Percentiles rank a stretch among this genome's conserved stretches.
These are phyloP conservation scores for Pheosia gnoma DNA, from an alignment of 2,888 invertebrate species.

Conservation along the genomic window DNA sequence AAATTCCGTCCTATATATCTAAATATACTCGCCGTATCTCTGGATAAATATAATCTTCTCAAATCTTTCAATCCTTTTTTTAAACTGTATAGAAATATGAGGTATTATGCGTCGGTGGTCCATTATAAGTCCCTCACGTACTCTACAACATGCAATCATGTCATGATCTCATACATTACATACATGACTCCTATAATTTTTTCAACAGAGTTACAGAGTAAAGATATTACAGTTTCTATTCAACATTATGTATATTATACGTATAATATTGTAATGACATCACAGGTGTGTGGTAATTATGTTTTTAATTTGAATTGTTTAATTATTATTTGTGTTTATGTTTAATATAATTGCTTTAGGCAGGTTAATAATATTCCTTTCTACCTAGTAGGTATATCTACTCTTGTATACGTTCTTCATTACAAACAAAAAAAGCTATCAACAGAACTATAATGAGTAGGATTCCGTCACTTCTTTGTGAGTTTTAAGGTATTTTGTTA, in stretches of 20 bases:
- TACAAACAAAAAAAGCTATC: no score
- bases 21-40: no score
- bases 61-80: no score
- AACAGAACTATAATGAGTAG: no score
- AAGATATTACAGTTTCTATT: constrained; percentile 25
- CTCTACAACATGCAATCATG: constrained; percentile 25
- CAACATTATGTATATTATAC: not conserved
- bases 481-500: no score
- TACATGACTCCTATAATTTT: constrained; percentile 23
- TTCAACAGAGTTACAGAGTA: constrained; percentile 25
- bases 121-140: constrained; percentile 13
- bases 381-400: no score
- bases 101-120: constrained; percentile 22
- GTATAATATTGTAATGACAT: constrained; percentile 11
- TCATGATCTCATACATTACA: constrained; percentile 30
- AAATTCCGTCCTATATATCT: not conserved
- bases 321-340: constrained; percentile 6
- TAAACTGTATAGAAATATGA: not conserved
- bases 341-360: no score
- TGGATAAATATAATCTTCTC: no score
- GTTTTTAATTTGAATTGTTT: constrained; percentile 10
- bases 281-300: constrained; percentile 10
- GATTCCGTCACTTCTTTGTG: no score
- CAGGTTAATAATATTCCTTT: no score
- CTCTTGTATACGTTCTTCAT: no score